Conservation (phyloP, 2,113 vertebrate species). For the Pteruthius melanotis region DNA sequence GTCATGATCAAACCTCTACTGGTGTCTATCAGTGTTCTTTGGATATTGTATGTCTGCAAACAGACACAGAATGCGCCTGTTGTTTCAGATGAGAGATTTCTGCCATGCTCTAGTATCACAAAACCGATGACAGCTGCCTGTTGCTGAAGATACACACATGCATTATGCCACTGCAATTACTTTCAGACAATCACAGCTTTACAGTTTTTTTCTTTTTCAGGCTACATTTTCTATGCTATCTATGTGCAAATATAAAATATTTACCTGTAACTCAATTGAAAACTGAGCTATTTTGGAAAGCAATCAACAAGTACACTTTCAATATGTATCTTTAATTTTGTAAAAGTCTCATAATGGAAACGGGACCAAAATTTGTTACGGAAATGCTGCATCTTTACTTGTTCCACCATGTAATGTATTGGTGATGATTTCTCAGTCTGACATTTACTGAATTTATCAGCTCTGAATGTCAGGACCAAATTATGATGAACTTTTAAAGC, state of each 20-base stretch:
- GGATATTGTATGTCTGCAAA: not conserved
- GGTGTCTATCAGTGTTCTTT: not conserved
- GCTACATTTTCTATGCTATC: not conserved
- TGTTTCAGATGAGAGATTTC: not conserved
- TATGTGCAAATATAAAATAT: not conserved
- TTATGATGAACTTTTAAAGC: not conserved
- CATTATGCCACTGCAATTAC: not conserved
- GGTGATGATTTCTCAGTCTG: not conserved
- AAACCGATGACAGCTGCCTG: not conserved
- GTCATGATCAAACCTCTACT: not conserved
- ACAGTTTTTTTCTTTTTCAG: not conserved
- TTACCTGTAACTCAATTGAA: not conserved
- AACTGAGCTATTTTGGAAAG: not conserved
- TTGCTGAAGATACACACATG: not conserved
- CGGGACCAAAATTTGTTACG: not conserved
- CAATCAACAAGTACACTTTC: not conserved
- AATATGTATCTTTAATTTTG: not conserved
- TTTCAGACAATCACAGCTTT: not conserved
- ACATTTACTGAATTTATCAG: not conserved
- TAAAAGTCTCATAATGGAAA: not conserved
- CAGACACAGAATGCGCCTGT: not conserved
- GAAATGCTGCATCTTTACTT: not conserved
- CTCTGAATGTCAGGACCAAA: not conserved
- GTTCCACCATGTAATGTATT: not conserved
- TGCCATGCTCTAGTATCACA: not conserved